Evolutionary conservation across 2,113 vertebrate genomes (phyloP), one percentile per base, ranked within the genome.

Genomic region (Pao palembangensis): DNA sequence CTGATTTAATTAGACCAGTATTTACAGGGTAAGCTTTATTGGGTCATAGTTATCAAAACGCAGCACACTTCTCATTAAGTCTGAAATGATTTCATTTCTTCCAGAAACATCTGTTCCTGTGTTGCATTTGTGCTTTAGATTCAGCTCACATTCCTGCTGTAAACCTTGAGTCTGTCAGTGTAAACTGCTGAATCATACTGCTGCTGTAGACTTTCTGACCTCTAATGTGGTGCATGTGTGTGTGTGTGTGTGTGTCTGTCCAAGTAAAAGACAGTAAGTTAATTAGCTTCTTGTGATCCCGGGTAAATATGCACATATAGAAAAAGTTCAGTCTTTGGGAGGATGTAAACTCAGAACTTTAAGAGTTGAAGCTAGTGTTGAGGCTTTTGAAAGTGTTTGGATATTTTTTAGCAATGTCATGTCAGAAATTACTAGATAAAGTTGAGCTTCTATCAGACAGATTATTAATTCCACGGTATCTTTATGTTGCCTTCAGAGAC

Each of bases 151-250:
- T 15, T 28, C 7, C 57, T n/a, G 50, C 34, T 18, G 17, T 12
- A 47, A 42, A 51, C 51, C 44, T 46, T 59, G 68, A 71, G 60
- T 71, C 76, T 58, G 43, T 64, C 25, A 6, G 21, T 20, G 31
- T n/a, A n/a, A 52, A 58, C 28, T 44, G 55, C 75, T 69, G 61
- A 67, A 61, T 80, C 67, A 49, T 38, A 43, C 28, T 58, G 55
- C 49, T 18, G 63, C 1, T 23, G 17, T 55, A 18, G 60, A 64
- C 71, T 66, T 68, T 43, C 44, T 57, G 59, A 64, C 11, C 25
- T 58, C 20, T 61, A 12, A 61, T 75, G 42, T 3, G 1, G 19
- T 25, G 10, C 13, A 7, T n/a, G 1, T 38, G 10, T 17, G 47
- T 48, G 28, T 23, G 25, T 28, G 4, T 28, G 2, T 10, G 10